Evolutionary conservation across 2,113 vertebrate species (phyloP).

Genomic region (Cyprinodon tularosa): DNA sequence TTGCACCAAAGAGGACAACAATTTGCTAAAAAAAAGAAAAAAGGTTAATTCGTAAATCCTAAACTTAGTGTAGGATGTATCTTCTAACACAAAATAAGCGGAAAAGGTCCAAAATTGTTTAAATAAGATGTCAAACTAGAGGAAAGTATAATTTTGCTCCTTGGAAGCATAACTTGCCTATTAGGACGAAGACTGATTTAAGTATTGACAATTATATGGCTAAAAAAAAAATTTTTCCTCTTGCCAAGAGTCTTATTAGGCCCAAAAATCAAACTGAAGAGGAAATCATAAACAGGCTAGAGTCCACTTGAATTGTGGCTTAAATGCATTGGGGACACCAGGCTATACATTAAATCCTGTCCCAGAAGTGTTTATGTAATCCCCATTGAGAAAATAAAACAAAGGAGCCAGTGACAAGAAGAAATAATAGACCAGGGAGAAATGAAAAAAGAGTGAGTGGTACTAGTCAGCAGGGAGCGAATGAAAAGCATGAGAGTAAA

Average conservation of each 20-base stretch:
- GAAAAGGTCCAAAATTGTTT: not conserved
- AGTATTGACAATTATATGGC: not conserved
- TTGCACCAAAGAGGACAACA: no score
- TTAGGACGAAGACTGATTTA: not conserved
- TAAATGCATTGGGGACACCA: constrained; percentile 21
- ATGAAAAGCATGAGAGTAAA: constrained; percentile 45
- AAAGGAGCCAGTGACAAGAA: constrained; percentile 60
- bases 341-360: constrained; percentile 42
- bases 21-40: no score
- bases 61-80: constrained; percentile 24
- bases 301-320: constrained; percentile 11
- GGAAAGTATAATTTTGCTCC: not conserved
- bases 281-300: constrained; percentile 13
- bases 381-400: constrained; percentile 41
- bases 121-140: not conserved
- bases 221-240: not conserved
- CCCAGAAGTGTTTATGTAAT: constrained; percentile 49
- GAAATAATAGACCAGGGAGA: constrained; percentile 24
- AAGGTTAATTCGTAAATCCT: not conserved
- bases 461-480: constrained; percentile 45
- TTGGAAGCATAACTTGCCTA: not conserved
- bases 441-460: constrained; percentile 43
- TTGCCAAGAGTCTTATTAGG: constrained; percentile 27
- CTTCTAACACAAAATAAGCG: constrained; percentile 9
- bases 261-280: constrained; percentile 1